Evolutionary conservation across 2,888 invertebrate species (phyloP), one percentile per base, ranked within the genome.

Genomic region (Archips crataeganus): DNA sequence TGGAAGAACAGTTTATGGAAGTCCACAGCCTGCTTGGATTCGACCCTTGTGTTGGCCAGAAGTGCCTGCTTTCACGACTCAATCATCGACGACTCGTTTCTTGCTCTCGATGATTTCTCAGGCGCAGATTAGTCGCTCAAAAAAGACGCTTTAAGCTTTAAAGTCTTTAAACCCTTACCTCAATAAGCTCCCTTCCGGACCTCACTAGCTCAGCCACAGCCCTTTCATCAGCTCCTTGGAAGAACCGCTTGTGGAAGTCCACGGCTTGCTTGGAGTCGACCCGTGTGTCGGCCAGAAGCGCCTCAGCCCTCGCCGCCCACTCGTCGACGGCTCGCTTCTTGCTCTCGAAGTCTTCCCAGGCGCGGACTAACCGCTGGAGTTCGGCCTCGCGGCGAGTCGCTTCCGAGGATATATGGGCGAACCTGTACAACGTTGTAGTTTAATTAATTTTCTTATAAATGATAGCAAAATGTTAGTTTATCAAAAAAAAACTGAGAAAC

Each of bases 1-100:
- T 97, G 97, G 92, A 99, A 98, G 95, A 98, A 98, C 71, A 96
- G 95, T 87, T 98, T 98, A 82, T 98, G 98, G 79, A 97, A 96
- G 87, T 98, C 98, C 2, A 98, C 97, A 0, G 96, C 96, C 80
- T 97, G 97, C 84, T 97, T 97, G 51, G 96, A 96, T 83, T 98
- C 98, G 5, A 97, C 96, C 69, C 97, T 95, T 83, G 96, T 97
- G 82, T 98, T 98, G 0, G 96, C 95, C 23, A 98, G 95, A 54
- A 98, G 90, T 3, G 97, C 96, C 80, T 0, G 99, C 98, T 64
- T 97, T 96, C 0, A 97, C 96, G 0, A 99, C 95, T 98, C 99
- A 99, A 78, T 98, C 98, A 32, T 97, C 97, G 0, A 99, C 97
- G 9, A 96, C 95, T 23, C 97, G 95, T 85, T 97, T 97, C 84